Evolutionary conservation across 2,888 invertebrate species (phyloP).

Genomic region (Idaea biselata): DNA sequence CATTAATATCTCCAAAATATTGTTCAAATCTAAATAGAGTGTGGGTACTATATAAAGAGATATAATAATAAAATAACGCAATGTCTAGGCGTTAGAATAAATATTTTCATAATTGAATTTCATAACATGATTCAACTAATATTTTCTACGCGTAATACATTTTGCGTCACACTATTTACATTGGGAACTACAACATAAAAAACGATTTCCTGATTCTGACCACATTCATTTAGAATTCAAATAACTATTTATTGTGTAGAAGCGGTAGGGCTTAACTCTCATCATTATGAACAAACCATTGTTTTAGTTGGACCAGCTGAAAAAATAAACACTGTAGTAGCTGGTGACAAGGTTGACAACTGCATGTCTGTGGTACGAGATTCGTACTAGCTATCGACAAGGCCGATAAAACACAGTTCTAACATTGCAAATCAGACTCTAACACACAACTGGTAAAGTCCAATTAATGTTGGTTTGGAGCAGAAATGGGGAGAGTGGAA

Average conservation of each 20-base stretch:
- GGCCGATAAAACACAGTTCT: conserved; percentile 41
- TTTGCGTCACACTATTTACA: conserved; percentile 14
- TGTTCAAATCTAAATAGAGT: too few relatives aligned
- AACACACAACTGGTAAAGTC: conserved; percentile 30
- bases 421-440: conserved; percentile 45
- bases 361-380: conserved; percentile 32
- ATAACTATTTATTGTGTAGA: conserved; percentile 33
- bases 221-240: conserved; percentile 41
- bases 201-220: conserved; percentile 30
- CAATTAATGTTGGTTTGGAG: conserved; percentile 32
- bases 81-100: too few relatives aligned
- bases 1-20: too few relatives aligned
- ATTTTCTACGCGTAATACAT: neutral
- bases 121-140: conserved; percentile 8
- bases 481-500: conserved; percentile 6
- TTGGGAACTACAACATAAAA: conserved; percentile 19
- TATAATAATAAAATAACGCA: too few relatives aligned
- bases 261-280: conserved; percentile 34
- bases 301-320: conserved; percentile 36
- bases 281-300: conserved; percentile 37
- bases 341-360: conserved; percentile 40
- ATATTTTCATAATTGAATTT: too few relatives aligned
- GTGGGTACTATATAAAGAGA: too few relatives aligned
- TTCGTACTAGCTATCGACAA: conserved; percentile 49
- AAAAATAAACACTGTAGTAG: conserved; percentile 43